Evolutionary conservation across 2,113 vertebrate species (phyloP).

Genomic region (Ammodramus savannarum): DNA sequence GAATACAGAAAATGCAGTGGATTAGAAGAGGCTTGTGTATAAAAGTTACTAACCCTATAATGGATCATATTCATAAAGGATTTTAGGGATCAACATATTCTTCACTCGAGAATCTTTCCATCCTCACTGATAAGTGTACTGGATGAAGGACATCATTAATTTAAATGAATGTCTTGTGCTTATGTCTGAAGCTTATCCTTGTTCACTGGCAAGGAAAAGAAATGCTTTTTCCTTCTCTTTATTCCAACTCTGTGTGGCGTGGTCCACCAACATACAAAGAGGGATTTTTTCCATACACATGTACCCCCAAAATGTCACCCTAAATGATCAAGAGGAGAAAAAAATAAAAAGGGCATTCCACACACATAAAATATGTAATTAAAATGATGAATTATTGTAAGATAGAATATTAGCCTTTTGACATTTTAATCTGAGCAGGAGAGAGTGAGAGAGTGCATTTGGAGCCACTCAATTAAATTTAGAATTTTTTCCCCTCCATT

Average conservation of each 20-base stretch:
- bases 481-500: conserved; percentile 79
- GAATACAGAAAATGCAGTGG: neutral
- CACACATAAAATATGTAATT: conserved; percentile 82
- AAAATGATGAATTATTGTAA: conserved; percentile 85
- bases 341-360: conserved; percentile 70
- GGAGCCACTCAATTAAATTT: conserved; percentile 83
- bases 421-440: conserved; percentile 82
- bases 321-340: conserved; percentile 26
- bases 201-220: neutral
- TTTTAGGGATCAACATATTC: neutral
- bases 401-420: conserved; percentile 86
- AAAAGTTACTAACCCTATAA: conserved; percentile 36
- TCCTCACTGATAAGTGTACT: neutral
- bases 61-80: conserved; percentile 51
- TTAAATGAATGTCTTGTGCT: conserved; percentile 38
- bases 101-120: neutral
- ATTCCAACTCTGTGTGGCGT: neutral
- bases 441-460: conserved; percentile 71
- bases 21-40: conserved; percentile 21
- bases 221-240: conserved; percentile 6
- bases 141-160: conserved; percentile 26
- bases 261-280: neutral
- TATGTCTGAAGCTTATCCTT: conserved; percentile 38
- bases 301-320: conserved; percentile 52
- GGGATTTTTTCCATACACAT: neutral